Base-by-base conservation (phyloP, 2,797 vertebrate genomes). In the Simalia tracyae region DNA sequence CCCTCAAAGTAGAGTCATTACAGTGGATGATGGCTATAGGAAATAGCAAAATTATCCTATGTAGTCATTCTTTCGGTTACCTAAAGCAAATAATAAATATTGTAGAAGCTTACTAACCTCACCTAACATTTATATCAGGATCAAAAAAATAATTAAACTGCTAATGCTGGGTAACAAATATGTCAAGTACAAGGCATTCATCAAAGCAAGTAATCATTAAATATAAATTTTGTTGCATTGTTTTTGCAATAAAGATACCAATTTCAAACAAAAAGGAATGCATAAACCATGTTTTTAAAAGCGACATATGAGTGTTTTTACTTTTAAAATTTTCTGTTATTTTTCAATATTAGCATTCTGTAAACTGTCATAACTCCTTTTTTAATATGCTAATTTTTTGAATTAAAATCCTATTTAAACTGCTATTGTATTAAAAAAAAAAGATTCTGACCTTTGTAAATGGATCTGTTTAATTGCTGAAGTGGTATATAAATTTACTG, bases 401-500 rank as follows among this genome's bases (percentile, higher is more conserved):
- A 91, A 8, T 88, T 94, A 46, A 46, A 28, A 46, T 93, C 88
- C n/a, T 95, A 94, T 31, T 28, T 90, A 57, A 57, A 31, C 17
- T 91, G 14, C 17, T 94, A 72, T 89, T 63, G 92, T 17, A 90
- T 66, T 90, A 84, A 91, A 93, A 56, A 93, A 56, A 42, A 26
- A 66, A 90, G 72, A 92, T 93, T 46, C 86, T 57, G 63, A 90
- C 61, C 86, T 85, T 31, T 24, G 19, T 61, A 59, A 36, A 5
- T 0, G 88, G 56, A 66, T 22, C 89, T 81, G 96, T 95, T 95
- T 46, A 76, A 87, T 50, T 4, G 86, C 76, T 31, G 28, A 95
- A 94, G 59, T 10, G 36, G 92, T 72, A 92, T 22, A n/a, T 94
- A 95, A 89, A 42, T 61, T 61, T 94, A 59, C 10, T 72, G 88